These are phyloP conservation scores for Fukomys damarensis DNA, from an alignment of 2,113 vertebrate species.

Conservation along the genomic window DNA sequence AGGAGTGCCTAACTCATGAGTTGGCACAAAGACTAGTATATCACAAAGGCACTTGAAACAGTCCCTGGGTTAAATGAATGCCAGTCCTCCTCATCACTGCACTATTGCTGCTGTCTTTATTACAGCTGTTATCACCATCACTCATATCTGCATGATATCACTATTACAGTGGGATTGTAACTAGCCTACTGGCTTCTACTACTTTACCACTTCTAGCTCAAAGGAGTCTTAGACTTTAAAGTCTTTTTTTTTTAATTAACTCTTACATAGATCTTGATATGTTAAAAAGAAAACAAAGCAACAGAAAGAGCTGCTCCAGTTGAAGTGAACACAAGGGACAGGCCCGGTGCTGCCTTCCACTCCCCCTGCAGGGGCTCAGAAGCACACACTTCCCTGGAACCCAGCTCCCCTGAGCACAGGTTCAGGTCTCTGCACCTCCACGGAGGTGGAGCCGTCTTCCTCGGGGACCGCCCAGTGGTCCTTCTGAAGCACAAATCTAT, in stretches of 20 bases:
- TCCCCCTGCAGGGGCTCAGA: neutral
- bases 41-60: no score
- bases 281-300: neutral
- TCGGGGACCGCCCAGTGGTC: neutral
- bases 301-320: neutral
- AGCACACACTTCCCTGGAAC: rapidly evolving
- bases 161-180: neutral
- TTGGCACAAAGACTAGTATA: rapidly evolving
- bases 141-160: neutral
- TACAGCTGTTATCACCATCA: neutral
- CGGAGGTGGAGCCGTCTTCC: neutral
- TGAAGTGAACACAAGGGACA: neutral
- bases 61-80: rapidly evolving
- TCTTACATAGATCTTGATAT: neutral
- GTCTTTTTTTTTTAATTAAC: neutral
- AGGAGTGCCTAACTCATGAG: neutral
- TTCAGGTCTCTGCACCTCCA: rapidly evolving
- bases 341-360: neutral
- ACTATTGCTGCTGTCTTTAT: neutral
- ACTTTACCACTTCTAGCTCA: neutral
- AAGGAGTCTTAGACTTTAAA: neutral
- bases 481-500: neutral
- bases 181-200: neutral
- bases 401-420: neutral
- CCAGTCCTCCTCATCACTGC: neutral